A percentile compares a stretch with the other conserved stretches of the same genome.
Evolutionary conservation across 2,888 invertebrate species (phyloP).

Genomic region (Oxyscelio sp.): DNA sequence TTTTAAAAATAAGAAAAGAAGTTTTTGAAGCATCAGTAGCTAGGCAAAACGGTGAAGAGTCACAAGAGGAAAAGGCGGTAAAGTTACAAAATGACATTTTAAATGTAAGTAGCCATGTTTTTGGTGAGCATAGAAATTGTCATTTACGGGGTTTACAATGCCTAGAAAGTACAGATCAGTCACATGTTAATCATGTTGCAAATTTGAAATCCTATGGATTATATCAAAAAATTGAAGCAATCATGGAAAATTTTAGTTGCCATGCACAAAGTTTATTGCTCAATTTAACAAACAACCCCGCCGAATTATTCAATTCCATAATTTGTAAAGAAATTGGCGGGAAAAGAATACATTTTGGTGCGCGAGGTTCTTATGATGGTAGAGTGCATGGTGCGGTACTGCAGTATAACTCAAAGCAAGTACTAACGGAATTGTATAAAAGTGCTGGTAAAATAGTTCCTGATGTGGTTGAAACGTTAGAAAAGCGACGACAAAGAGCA

Average conservation of each 20-base stretch:
- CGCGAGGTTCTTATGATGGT: constrained; percentile 11
- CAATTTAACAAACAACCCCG: neutral
- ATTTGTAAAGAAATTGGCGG: constrained; percentile 22
- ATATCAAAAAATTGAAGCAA: neutral
- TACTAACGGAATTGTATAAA: neutral
- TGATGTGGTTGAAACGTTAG: no score
- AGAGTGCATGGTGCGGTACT: constrained; percentile 19
- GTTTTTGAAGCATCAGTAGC: no score
- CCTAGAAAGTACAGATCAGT: no score
- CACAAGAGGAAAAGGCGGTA: neutral
- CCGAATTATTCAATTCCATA: constrained; percentile 8
- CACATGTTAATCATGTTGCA: neutral
- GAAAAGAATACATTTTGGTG: neutral
- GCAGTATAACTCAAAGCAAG: neutral
- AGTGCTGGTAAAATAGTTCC: neutral
- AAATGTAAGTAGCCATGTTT: constrained; percentile 59
- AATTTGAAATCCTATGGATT: neutral
- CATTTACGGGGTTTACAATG: neutral
- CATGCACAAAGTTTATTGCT: neutral
- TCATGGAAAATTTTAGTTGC: neutral
- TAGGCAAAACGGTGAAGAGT: neutral
- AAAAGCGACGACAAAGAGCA: neutral
- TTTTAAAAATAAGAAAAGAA: no score
- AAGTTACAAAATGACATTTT: constrained; percentile 62
- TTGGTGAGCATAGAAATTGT: constrained; percentile 73